Evolutionary conservation across 2,888 invertebrate genomes (phyloP), one percentile per base, ranked within the genome.

Genomic region (Gastracanthus pulcherrimus): DNA sequence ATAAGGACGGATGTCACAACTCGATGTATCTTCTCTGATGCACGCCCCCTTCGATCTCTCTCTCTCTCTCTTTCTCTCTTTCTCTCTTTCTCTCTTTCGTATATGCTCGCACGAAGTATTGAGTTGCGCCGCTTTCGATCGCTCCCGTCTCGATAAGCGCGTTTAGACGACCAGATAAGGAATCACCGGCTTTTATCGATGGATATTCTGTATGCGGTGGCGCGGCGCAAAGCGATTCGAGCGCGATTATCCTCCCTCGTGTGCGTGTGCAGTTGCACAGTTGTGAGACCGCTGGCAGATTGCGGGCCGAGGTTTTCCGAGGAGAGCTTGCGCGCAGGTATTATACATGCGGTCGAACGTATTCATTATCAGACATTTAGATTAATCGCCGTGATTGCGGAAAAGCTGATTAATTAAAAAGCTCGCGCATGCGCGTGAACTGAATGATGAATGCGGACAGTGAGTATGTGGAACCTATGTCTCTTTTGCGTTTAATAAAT

Each of bases 321-420:
- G 3, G 41, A 13, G 48, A 62, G 60, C n/a, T 13, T 66, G 9
- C 19, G 36, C 62, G 16, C 1, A n/a, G 31, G n/a, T n/a, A n/a
- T n/a, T 6, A 51, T 31, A 13, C 11, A 31, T 26, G n/a, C 0
- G n/a, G 11, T 13, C 23, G 38, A n/a, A 55, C 19, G 29, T 60
- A 60, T 74, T 69, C 69, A 75, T 75, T 75, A 64, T 36, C 13
- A 29, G 4, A 13, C 58, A 60, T 38, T 81, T 76, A 58, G 76
- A 81, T 81, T 60, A 66, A 81, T 67, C 72, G 60, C n/a, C 2
- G 6, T 19, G 76, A 81, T 72, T 60, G 67, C 19, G 72, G 29
- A 60, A 36, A 72, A 60, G 71, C 29, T 67, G 60, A 72, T 76
- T 81, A 76, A 81, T 81, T 80, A 74, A 80, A 69, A 69, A 67